A percentile compares a stretch with the other conserved stretches of the same genome.
Conservation (phyloP, 2,797 vertebrate genomes). For the Loriculus beryllinus region DNA sequence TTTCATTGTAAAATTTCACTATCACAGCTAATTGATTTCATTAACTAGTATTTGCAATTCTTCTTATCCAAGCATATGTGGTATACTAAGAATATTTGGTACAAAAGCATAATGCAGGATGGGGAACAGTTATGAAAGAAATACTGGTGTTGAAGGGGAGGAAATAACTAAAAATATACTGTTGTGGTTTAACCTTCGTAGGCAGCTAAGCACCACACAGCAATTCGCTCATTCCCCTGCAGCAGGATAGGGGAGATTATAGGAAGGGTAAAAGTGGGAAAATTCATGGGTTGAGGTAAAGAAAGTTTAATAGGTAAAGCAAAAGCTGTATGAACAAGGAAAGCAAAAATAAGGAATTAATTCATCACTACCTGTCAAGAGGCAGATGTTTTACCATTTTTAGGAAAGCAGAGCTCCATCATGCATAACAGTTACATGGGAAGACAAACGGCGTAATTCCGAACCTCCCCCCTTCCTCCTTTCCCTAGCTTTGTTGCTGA, state of each 20-base stretch:
- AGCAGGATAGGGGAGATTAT: background rate
- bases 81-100: conserved; percentile 16
- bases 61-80: conserved; percentile 1
- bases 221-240: background rate
- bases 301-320: background rate
- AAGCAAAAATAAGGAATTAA: background rate
- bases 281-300: background rate
- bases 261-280: background rate
- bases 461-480: background rate
- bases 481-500: background rate
- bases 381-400: background rate
- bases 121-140: conserved; percentile 44
- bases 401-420: background rate
- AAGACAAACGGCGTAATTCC: background rate
- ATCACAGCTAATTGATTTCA: background rate
- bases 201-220: conserved; percentile 4
- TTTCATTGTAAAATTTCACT: background rate
- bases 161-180: conserved; percentile 12
- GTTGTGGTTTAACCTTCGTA: background rate
- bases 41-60: background rate
- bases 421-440: rapidly evolving
- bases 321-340: background rate
- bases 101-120: background rate
- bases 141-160: conserved; percentile 38
- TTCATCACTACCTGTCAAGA: background rate